Evolutionary conservation across 2,888 invertebrate genomes (phyloP), one percentile per base, ranked within the genome.

Genomic region (Drosophila emarginata): DNA sequence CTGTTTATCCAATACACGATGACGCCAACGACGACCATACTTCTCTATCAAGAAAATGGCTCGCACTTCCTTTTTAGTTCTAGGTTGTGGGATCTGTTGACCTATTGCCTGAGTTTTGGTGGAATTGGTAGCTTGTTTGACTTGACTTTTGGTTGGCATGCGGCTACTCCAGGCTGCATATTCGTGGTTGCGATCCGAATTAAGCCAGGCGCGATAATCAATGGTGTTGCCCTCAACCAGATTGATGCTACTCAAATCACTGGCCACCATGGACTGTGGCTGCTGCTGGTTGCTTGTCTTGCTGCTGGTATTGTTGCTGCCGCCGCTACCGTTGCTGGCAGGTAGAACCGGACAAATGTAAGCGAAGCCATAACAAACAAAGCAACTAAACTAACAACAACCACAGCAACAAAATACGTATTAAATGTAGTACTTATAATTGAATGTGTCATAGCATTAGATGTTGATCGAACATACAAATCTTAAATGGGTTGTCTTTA

Each of bases 121-220:
- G 2, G 65, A 7, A 11, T 4, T 14, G 0, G 32, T 39, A 36
- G 59, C 53, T 72, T 32, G 84, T 72, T 72, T 64, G 83, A 81
- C 70, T n/a, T 66, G 83, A 9, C 40, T 64, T 52, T 69, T 67
- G 4, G 90, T 71, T 4, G 94, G 94, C 92, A 95, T 93, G 68
- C 94, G 93, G 39, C 93, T 93, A 77, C 94, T 94, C 96, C 96
- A 97, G 26, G 94, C 93, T n/a, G 93, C 92, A 90, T 94, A 97
- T 3, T 95, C 94, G 80, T 96, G 94, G 39, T 93, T 93, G 0
- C 93, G 92, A 89, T 96, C 95, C 18, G 95, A 95, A 50, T 93
- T 93, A 11, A 97, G 92, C 96, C 96, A 97, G 74, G 94, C 95
- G 53, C 93, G 93, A 21, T 96, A 94, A 87, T 96, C 94, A 12